Evolutionary conservation across 2,797 vertebrate species (phyloP), one percentile per base, ranked within the genome.

Genomic region (Manis javanica): DNA sequence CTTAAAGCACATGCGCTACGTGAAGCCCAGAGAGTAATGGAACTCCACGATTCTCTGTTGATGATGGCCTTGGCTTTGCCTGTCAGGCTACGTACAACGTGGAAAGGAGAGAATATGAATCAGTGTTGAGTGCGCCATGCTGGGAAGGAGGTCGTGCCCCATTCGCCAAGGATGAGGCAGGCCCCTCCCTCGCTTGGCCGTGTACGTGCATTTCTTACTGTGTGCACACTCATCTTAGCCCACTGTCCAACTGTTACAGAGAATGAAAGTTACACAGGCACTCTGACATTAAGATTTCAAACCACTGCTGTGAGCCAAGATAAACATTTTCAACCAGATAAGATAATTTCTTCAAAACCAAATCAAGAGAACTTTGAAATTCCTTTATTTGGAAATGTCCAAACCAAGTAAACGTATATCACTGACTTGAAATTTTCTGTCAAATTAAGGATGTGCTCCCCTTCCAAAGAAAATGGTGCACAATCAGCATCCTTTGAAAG

Each of bases 41-140:
- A 37, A 57, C 13, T 9, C 63, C 26, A 42, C 0, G 3, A 11
- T 26, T 37, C 71, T 15, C 57, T n/a, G 53, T 42, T 39, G 51
- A 21, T 21, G 4, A 69, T 8, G 51, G 71, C 0, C 3, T 2
- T 18, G 59, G 26, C 18, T 3, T 1, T 7, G 63, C 29, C 21
- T n/a, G 57, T n/a, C 39, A 55, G 21, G 71, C 1, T 0, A 6
- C 0, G 5, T 0, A 4, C 24, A 9, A 8, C 0, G 49, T 31
- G 87, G 57, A 23, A 15, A 66, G 39, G 74, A 75, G n/a, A 42
- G 34, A 26, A 1, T 3, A 10, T 1, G 37, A 66, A 10, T 0
- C 3, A n/a, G 46, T 42, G 9, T 2, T 2, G 31, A 42, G 21
- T 1, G 55, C 3, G 7, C 37, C 16, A 1, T 0, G 13, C 31